Evolutionary conservation across 2,113 vertebrate species (phyloP), one percentile per base, ranked within the genome.

Genomic region (Haemorhous mexicanus): DNA sequence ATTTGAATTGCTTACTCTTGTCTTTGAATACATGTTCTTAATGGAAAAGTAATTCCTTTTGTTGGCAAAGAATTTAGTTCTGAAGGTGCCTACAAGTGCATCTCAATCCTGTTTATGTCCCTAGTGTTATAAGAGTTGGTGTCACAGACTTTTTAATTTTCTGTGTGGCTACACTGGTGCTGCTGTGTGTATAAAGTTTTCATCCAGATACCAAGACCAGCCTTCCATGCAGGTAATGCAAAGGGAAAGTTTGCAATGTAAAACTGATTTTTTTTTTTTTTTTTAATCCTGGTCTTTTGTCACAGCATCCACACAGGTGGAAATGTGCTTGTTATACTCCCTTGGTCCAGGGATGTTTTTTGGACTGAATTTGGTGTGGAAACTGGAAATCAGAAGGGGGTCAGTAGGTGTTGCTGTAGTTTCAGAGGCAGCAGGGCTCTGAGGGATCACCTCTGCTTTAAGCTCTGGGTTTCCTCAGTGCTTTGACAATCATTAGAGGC

Each of bases 71-170:
- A 67, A 43, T 86, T 95, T 83, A 90, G 39, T 95, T 59, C 58
- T 89, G 44, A 75, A 87, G 27, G 27, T 61, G 78, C 37, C 50
- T 55, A 6, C 0, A 0, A 47, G 41, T 70, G 35, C 0, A 0
- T 26, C 26, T 93, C 46, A 37, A 23, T 89, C 19, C 56, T 63
- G 3, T 50, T 78, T 59, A 28, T 27, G 23, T 59, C 73, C 30
- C 26, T 90, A 28, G 23, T 10, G 16, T 58, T 78, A 9, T 10
- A 55, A 47, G 28, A 13, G 52, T 43, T 0, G 3, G 30, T 35
- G 19, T 30, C 30, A 74, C 23, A 44, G 41, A 37, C 23, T 50
- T 75, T 23, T 59, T 27, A 43, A 33, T 86, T 69, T 81, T 81
- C 39, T 81, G 1, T 37, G 2, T 43, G 75, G 41, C 41, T 46